These are phyloP conservation scores for Pterophyllum scalare DNA, from an alignment of 2,113 vertebrate species.

Conservation along the genomic window DNA sequence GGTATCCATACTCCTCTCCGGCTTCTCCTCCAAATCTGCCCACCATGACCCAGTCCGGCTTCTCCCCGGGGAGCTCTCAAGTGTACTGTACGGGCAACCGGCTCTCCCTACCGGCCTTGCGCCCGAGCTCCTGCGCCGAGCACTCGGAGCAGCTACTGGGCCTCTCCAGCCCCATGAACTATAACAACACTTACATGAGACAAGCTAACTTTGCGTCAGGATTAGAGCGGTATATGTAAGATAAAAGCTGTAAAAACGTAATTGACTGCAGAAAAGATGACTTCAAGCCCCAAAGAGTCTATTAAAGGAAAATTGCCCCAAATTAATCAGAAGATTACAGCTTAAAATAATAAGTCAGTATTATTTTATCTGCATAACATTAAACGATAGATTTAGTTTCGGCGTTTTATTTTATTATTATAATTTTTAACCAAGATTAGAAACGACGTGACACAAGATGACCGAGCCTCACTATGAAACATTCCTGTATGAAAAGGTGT, in stretches of 20 bases:
- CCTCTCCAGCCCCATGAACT: slow-evolving; percentile 81
- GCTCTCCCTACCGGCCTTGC: slow-evolving; percentile 80
- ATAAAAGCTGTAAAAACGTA: background rate
- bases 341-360: accelerated
- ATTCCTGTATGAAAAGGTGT: slow-evolving; percentile 56
- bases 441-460: background rate
- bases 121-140: slow-evolving; percentile 82
- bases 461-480: slow-evolving; percentile 56
- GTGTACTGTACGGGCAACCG: slow-evolving; percentile 86
- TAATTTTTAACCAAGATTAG: background rate
- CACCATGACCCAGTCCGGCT: slow-evolving; percentile 82
- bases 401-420: too few relatives aligned
- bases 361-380: background rate
- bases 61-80: slow-evolving; percentile 83
- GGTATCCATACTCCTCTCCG: slow-evolving; percentile 83
- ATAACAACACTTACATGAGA: slow-evolving; percentile 88
- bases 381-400: background rate
- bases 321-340: background rate
- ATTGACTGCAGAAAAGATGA: background rate
- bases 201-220: slow-evolving; percentile 87
- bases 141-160: slow-evolving; percentile 89
- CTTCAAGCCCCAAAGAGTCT: accelerated
- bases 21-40: slow-evolving; percentile 83
- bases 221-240: slow-evolving; percentile 92
- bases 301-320: background rate